Evolutionary conservation across 2,113 vertebrate genomes (phyloP).

Genomic region (Picathartes gymnocephalus): DNA sequence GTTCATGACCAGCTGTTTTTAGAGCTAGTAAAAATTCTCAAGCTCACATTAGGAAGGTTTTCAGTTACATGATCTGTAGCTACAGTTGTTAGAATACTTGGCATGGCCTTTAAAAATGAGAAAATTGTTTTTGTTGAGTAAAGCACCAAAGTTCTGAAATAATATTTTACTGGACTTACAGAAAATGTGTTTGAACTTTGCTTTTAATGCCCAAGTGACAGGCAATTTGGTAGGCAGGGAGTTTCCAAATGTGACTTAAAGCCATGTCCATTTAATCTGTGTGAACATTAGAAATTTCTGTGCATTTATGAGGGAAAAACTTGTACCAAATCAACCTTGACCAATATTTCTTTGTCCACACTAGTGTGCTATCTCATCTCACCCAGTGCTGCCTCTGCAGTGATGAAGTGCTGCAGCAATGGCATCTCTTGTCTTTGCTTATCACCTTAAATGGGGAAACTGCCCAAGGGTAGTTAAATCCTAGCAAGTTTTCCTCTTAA

Average conservation of each 20-base stretch:
- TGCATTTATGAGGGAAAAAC: background rate
- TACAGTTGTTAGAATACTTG: conserved; percentile 58
- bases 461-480: background rate
- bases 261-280: background rate
- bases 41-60: conserved; percentile 57
- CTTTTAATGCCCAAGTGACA: conserved; percentile 14
- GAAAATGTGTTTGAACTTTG: conserved; percentile 42
- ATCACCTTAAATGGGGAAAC: background rate
- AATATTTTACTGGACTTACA: conserved; percentile 43
- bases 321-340: background rate
- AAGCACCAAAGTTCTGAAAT: conserved; percentile 43
- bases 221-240: background rate
- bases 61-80: conserved; percentile 58
- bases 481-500: background rate
- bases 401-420: background rate
- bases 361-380: background rate
- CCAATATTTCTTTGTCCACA: background rate
- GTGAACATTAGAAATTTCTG: background rate
- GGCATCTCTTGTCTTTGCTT: background rate
- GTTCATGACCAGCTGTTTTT: conserved; percentile 57
- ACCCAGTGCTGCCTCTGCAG: background rate
- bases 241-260: background rate
- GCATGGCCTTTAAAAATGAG: conserved; percentile 52
- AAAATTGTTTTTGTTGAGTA: conserved; percentile 50
- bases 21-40: conserved; percentile 65